Evolutionary conservation across 1,140 invertebrate genomes (phyloP).

Genomic region (Polypedilum vanderplanki): DNA sequence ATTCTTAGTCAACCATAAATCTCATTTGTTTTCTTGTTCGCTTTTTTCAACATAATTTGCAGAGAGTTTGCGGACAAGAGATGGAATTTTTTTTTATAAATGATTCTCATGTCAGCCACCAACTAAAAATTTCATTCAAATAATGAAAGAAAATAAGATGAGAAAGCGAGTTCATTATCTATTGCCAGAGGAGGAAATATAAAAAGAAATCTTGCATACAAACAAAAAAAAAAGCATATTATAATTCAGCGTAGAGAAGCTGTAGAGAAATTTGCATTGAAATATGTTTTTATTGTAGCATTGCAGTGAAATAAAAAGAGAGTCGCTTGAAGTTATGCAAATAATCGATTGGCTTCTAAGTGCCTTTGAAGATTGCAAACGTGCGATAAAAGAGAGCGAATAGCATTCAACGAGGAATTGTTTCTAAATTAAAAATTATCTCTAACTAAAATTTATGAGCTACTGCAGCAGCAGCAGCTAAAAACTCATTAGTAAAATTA

Average conservation of each 20-base stretch:
- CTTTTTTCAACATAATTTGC: no score
- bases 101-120: no score
- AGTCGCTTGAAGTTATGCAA: slow-evolving; percentile 23
- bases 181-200: background rate
- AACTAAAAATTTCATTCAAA: slow-evolving; percentile 1
- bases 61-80: no score
- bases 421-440: no score
- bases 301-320: background rate
- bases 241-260: slow-evolving; percentile 5
- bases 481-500: no score
- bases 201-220: background rate
- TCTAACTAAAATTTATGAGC: no score
- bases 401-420: no score
- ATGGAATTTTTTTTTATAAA: no score
- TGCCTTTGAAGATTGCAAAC: background rate
- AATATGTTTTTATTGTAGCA: background rate
- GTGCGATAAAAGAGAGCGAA: background rate
- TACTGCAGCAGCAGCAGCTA: no score
- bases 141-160: background rate
- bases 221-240: background rate
- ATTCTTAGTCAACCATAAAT: no score
- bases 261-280: slow-evolving; percentile 24
- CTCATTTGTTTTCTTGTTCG: no score
- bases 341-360: slow-evolving; percentile 20
- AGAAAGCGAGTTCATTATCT: background rate